Evolutionary conservation across 2,113 vertebrate species (phyloP).

Genomic region (Ciconia boyciana): DNA sequence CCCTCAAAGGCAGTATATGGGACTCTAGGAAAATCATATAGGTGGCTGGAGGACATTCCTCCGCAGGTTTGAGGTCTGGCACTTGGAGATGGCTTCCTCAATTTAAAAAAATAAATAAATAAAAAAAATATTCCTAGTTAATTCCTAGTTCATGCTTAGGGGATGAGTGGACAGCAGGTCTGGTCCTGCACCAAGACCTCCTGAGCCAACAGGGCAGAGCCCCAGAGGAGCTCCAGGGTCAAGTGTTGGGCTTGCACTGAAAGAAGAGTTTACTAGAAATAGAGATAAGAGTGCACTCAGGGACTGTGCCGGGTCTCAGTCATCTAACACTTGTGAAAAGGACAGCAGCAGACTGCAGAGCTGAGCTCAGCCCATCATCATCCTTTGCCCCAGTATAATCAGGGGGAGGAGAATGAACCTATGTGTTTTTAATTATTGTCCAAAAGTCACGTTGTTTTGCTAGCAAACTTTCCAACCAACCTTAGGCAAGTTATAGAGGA

Average conservation of each 20-base stretch:
- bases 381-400: background rate
- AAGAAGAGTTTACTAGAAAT: background rate
- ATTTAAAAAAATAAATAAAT: background rate
- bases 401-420: background rate
- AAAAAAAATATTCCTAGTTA: background rate
- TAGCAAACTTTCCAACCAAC: background rate
- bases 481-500: background rate
- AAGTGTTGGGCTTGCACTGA: background rate
- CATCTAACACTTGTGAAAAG: background rate
- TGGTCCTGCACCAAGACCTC: background rate
- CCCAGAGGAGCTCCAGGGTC: background rate
- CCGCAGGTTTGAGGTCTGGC: background rate
- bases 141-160: background rate
- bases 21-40: rapidly evolving
- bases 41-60: background rate
- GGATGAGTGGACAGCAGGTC: background rate
- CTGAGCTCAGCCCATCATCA: background rate
- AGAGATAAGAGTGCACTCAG: background rate
- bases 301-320: background rate
- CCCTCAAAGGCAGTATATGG: background rate
- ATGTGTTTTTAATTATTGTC: background rate
- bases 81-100: background rate
- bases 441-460: background rate
- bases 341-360: background rate
- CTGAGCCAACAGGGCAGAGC: background rate